These are phyloP conservation scores for Sebastes jordani DNA, from an alignment of 2,797 vertebrate species.

Conservation along the genomic window DNA sequence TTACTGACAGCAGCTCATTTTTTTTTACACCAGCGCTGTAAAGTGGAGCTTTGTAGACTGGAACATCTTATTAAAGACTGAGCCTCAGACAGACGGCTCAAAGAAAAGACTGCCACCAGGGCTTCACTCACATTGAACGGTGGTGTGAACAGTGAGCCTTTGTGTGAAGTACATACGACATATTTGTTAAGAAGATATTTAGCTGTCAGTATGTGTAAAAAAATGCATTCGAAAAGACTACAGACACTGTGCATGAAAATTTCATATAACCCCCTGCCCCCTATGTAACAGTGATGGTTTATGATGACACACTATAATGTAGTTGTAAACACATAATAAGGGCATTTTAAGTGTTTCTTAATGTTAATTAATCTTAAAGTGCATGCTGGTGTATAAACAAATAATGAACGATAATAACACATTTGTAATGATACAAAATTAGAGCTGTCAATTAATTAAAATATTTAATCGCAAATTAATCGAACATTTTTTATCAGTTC, in stretches of 20 bases:
- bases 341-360: background rate
- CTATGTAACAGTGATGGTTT: background rate
- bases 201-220: background rate
- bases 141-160: constrained; percentile 2
- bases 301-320: background rate
- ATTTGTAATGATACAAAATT: background rate
- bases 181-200: background rate
- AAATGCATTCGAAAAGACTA: background rate
- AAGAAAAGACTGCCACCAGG: constrained; percentile 25
- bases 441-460: too few species aligned
- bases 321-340: background rate
- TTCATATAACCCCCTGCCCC: too few species aligned
- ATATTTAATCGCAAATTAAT: too few species aligned
- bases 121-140: constrained; percentile 6
- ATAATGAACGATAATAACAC: background rate
- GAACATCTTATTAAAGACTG: constrained; percentile 62
- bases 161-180: background rate
- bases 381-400: background rate
- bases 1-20: constrained; percentile 45
- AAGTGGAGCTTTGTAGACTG: constrained; percentile 49
- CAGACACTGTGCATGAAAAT: background rate
- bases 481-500: too few species aligned
- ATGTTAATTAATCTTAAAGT: too few species aligned
- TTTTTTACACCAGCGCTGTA: constrained; percentile 38
- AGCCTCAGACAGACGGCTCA: constrained; percentile 39